Conservation (phyloP, 2,797 vertebrate genomes). For the Silurus lanzhouensis region DNA sequence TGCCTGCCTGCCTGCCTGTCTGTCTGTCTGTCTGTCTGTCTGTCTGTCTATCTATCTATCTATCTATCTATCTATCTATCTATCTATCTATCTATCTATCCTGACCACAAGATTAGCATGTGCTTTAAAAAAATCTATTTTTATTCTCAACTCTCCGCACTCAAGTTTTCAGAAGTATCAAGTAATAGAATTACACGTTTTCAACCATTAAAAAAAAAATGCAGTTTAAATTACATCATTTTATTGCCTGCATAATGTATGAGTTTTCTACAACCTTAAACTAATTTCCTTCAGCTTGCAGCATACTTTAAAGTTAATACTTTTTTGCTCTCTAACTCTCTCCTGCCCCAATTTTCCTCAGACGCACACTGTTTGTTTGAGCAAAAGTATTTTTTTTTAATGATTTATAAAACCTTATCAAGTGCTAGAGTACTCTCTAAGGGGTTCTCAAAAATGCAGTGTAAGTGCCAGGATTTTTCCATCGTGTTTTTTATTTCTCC, state of each 20-base stretch:
- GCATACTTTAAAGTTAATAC: not conserved
- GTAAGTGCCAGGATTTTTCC: not conserved
- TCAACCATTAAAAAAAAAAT: not conserved
- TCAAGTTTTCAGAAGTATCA: not conserved
- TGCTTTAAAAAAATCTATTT: no score
- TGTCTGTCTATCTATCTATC: no score
- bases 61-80: no score
- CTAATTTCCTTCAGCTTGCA: not conserved
- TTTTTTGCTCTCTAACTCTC: slow-evolving; percentile 11
- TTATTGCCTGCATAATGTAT: not conserved
- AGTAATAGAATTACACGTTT: not conserved
- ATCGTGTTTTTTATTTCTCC: not conserved
- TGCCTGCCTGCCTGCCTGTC: no score
- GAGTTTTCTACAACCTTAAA: not conserved
- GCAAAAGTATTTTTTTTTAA: slow-evolving; percentile 12
- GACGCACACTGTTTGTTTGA: not conserved
- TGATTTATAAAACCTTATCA: slow-evolving; percentile 1
- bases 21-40: no score
- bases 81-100: no score
- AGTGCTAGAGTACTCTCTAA: not conserved
- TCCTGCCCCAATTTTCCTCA: not conserved
- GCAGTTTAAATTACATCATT: not conserved
- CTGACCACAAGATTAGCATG: no score
- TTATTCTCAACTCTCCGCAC: not conserved
- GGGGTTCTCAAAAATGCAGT: not conserved